Evolutionary conservation across 2,797 vertebrate genomes (phyloP).

Genomic region (Tenualosa thibaudeaui): DNA sequence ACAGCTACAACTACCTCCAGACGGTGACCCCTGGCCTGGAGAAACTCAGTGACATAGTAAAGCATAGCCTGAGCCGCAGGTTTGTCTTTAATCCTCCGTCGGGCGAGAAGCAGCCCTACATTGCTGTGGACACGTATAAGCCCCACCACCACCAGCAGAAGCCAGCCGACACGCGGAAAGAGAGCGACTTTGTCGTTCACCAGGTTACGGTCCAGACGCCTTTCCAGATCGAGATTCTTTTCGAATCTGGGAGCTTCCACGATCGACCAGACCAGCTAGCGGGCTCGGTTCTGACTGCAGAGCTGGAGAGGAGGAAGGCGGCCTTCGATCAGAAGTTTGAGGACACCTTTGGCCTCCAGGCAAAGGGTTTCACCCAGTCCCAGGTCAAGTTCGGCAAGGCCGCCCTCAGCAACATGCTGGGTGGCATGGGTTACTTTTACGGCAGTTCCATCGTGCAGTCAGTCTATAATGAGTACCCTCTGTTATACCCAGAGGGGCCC

Average conservation of each 20-base stretch:
- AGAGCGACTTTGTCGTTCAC: slow-evolving; percentile 83
- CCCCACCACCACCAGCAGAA: slow-evolving; percentile 71
- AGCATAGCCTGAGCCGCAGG: slow-evolving; percentile 79
- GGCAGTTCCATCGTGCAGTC: slow-evolving; percentile 88
- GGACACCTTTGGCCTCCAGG: slow-evolving; percentile 76
- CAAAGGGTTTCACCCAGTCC: slow-evolving; percentile 69
- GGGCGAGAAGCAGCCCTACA: slow-evolving; percentile 79
- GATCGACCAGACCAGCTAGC: slow-evolving; percentile 73
- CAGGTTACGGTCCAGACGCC: slow-evolving; percentile 88
- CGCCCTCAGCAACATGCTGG: slow-evolving; percentile 89
- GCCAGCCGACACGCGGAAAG: slow-evolving; percentile 57
- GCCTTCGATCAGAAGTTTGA: slow-evolving; percentile 83
- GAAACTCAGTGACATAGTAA: slow-evolving; percentile 85
- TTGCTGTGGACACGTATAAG: slow-evolving; percentile 76
- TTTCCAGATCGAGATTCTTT: slow-evolving; percentile 82
- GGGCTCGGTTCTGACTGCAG: slow-evolving; percentile 71
- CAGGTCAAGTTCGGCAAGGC: slow-evolving; percentile 83
- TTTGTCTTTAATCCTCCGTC: slow-evolving; percentile 78
- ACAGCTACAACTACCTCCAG: slow-evolving; percentile 88
- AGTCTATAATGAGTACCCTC: slow-evolving; percentile 69
- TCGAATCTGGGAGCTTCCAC: slow-evolving; percentile 85
- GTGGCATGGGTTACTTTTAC: slow-evolving; percentile 90
- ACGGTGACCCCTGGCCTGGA: slow-evolving; percentile 82
- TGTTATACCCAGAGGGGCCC: slow-evolving; percentile 73
- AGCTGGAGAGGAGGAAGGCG: slow-evolving; percentile 69